Percentiles rank a stretch among this genome's conserved stretches.
phyloP scores from a whole-genome alignment of 2,113 vertebrate species.

The Charadrius vociferus region DNA sequence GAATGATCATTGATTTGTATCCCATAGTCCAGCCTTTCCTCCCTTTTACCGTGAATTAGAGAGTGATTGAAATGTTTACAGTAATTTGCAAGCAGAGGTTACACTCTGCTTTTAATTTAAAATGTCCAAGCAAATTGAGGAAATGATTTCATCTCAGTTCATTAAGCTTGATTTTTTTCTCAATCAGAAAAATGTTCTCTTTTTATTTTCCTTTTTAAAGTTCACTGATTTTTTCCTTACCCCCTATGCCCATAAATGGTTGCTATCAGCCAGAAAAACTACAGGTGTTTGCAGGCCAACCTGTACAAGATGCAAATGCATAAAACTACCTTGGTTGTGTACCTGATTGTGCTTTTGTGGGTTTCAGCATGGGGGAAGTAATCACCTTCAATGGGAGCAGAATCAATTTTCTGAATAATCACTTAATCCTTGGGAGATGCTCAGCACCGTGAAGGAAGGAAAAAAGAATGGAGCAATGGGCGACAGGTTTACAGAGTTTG shows the following conservation, averaged over 20 bases:
- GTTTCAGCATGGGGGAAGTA: constrained; percentile 52
- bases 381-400: constrained; percentile 33
- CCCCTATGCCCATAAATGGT: neutral
- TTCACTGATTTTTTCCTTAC: constrained; percentile 29
- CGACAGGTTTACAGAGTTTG: neutral
- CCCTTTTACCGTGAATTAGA: neutral
- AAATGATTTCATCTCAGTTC: constrained; percentile 21
- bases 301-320: constrained; percentile 50
- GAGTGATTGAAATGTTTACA: constrained; percentile 38
- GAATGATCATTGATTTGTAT: neutral
- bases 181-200: neutral
- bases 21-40: neutral
- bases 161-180: constrained; percentile 47
- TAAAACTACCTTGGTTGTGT: neutral
- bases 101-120: constrained; percentile 44
- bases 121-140: constrained; percentile 17
- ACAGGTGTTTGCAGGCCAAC: constrained; percentile 46
- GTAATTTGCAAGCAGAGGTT: constrained; percentile 38
- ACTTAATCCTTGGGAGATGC: neutral
- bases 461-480: neutral
- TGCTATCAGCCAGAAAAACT: constrained; percentile 36
- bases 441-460: neutral
- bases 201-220: neutral
- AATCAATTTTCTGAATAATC: constrained; percentile 36
- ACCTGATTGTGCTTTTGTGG: constrained; percentile 63